Conservation (phyloP, 2,888 invertebrate species). For the Caenorhabditis wallacei region DNA sequence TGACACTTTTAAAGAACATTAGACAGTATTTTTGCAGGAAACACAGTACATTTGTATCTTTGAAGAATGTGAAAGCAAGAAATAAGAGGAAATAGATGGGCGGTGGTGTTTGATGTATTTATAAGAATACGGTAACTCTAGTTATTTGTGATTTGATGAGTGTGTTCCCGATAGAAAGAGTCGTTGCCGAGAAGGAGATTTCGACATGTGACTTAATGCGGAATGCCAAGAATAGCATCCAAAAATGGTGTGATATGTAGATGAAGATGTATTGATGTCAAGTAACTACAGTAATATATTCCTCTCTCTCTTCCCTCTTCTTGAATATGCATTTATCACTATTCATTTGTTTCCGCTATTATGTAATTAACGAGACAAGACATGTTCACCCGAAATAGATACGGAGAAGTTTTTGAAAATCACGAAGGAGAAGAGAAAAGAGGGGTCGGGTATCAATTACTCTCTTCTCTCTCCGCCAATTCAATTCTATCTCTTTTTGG, state of each 20-base stretch:
- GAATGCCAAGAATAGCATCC: slow-evolving; percentile 51
- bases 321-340: neutral
- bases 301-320: neutral
- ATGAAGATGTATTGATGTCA: slow-evolving; percentile 17
- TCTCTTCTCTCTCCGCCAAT: slow-evolving; percentile 24
- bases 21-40: slow-evolving; percentile 26
- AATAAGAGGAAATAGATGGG: neutral
- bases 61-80: slow-evolving; percentile 16
- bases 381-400: slow-evolving; percentile 33
- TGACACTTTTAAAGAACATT: slow-evolving; percentile 55
- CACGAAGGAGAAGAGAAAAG: slow-evolving; percentile 14
- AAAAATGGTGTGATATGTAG: slow-evolving; percentile 30
- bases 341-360: neutral
- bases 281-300: slow-evolving; percentile 21
- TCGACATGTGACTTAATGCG: slow-evolving; percentile 43
- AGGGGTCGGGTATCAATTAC: slow-evolving; percentile 33
- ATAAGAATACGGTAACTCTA: slow-evolving; percentile 39
- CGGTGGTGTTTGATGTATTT: slow-evolving; percentile 55
- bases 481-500: neutral
- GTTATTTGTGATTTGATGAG: slow-evolving; percentile 31
- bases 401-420: slow-evolving; percentile 47
- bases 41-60: slow-evolving; percentile 24
- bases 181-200: slow-evolving; percentile 9
- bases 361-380: slow-evolving; percentile 9
- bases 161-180: slow-evolving; percentile 42